A percentile compares a stretch with the other conserved stretches of the same genome.
Evolutionary conservation across 2,797 vertebrate species (phyloP).

Genomic region (Cygnus olor): DNA sequence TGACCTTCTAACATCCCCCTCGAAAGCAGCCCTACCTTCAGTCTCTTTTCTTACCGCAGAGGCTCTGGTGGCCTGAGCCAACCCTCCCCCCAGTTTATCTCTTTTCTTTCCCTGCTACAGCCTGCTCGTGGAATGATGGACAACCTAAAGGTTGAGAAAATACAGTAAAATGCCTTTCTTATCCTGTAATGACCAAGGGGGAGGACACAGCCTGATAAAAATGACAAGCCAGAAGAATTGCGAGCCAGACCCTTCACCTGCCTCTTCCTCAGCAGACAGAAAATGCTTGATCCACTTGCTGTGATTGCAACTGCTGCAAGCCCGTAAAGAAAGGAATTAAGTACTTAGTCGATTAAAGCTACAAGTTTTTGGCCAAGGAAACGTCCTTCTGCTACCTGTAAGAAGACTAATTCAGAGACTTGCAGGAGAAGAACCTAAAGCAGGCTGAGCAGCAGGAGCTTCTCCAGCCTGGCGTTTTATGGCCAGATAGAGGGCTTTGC

Average conservation of each 20-base stretch:
- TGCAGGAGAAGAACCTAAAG: neutral
- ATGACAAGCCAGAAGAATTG: conserved; percentile 37
- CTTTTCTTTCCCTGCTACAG: neutral
- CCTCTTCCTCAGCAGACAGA: neutral
- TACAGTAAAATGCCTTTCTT: conserved; percentile 60
- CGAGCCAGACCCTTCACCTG: conserved; percentile 55
- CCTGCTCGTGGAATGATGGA: neutral
- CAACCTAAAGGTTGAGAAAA: conserved; percentile 62
- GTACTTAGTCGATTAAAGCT: neutral
- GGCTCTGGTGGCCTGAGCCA: neutral
- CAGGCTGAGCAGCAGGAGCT: neutral
- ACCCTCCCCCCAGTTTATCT: neutral
- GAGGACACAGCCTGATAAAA: conserved; percentile 55
- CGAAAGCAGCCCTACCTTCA: neutral
- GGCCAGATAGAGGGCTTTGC: neutral
- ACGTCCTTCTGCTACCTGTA: neutral
- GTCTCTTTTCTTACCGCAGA: neutral
- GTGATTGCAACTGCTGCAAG: neutral
- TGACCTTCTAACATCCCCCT: conserved; percentile 18
- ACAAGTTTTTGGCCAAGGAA: neutral
- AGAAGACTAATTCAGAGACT: neutral
- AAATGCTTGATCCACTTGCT: neutral
- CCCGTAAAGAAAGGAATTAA: neutral
- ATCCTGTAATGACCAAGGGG: conserved; percentile 57
- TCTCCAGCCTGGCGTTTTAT: neutral